Base-by-base conservation (phyloP, 2,113 vertebrate genomes). In the Microcebus murinus region DNA sequence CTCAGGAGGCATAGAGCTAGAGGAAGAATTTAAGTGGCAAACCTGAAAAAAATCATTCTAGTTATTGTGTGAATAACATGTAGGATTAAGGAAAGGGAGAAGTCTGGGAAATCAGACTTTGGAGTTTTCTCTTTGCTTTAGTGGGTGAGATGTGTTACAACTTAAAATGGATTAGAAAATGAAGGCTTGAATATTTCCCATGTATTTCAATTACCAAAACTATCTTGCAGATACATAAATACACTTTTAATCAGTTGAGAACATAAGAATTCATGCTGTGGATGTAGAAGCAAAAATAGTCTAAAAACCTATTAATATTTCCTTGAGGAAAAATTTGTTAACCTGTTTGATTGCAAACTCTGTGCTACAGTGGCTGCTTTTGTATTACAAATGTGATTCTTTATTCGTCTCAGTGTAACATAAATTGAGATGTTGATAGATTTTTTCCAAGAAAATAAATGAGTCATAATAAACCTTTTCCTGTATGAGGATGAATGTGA, bases 381-480 rank as follows among this genome's bases (percentile, higher is more conserved):
- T 76, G 3, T 90, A 31, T 59, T 82, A 25, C 12, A 71, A 18
- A 68, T 55, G 31, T 50, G 18, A 77, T 61, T 82, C 10, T 50
- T 89, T 88, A 93, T 94, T 91, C n/a, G 91, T 89, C 77, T 80
- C 31, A 73, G 3, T 29, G 20, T 68, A 93, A 90, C 55, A 52
- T 70, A 87, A 83, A 55, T 91, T 70, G 71, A 97, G 36, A 68
- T 91, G 21, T 48, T 94, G 27, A 82, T 67, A 81, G 45, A 36
- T 63, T 91, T 92, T 48, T 95, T 34, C 63, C 15, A 81, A 83
- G 77, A 61, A 96, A 92, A 95, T 85, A 63, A 88, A 65, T 97
- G 61, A 95, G 50, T 95, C 77, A 83, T 70, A 83, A 61, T 80
- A 93, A 85, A 36, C 8, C 1, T 92, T 90, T 91, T 90, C 25